phyloP scores from a whole-genome alignment of 1,140 invertebrate species.

The Diachasma alloeum region DNA sequence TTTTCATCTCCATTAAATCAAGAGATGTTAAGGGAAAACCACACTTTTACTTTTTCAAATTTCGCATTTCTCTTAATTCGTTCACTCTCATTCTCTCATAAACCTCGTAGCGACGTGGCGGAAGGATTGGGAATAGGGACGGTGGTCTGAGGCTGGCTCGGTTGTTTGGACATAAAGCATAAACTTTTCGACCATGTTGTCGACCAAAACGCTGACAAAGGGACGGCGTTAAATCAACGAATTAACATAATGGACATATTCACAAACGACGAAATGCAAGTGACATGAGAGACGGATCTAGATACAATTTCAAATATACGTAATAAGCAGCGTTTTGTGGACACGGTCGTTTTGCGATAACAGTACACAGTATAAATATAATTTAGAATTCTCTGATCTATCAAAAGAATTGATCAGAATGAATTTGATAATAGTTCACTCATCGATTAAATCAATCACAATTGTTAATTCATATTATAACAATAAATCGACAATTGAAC shows the following conservation, averaged over 20 bases:
- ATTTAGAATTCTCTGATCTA: slow-evolving; percentile 38
- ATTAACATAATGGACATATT: not conserved
- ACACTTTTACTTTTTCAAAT: not conserved
- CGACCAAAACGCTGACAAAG: not conserved
- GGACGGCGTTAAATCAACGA: not conserved
- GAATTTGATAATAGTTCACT: slow-evolving; percentile 10
- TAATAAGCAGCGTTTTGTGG: slow-evolving; percentile 16
- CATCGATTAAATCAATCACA: not conserved
- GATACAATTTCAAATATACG: no score
- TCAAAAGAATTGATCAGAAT: slow-evolving; percentile 32
- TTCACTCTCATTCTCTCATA: not conserved
- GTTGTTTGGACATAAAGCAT: slow-evolving; percentile 53
- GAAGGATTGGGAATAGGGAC: slow-evolving; percentile 49
- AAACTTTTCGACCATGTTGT: slow-evolving; percentile 6
- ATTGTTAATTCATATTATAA: slow-evolving; percentile 32
- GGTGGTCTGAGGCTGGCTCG: slow-evolving; percentile 59
- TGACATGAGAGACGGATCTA: no score
- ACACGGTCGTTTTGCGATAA: slow-evolving; percentile 43
- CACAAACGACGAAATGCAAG: not conserved
- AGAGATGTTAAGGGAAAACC: no score
- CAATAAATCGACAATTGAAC: slow-evolving; percentile 37
- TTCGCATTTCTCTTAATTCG: not conserved
- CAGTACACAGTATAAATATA: slow-evolving; percentile 44
- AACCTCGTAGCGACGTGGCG: slow-evolving; percentile 34
- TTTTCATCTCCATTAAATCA: not conserved